Conservation (phyloP, 1,140 invertebrate species). For the Mya arenaria region DNA sequence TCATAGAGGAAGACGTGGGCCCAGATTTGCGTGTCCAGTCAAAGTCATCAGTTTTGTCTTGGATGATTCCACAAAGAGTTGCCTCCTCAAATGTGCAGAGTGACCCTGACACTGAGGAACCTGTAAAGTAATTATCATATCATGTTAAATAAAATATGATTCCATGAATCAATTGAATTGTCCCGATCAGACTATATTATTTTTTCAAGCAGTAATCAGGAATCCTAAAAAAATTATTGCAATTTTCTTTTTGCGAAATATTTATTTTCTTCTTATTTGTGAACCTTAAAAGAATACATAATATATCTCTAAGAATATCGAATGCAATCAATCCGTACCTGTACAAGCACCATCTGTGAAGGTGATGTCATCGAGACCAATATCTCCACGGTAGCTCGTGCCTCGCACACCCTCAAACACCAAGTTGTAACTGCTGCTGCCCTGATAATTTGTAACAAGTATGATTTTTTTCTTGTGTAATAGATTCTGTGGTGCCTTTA, state of each 20-base stretch:
- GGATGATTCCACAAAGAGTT: conserved; percentile 69
- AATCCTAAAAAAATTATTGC: no score
- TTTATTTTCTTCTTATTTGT: no score
- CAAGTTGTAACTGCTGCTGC: conserved; percentile 80
- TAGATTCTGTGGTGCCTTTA: no score
- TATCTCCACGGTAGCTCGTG: conserved; percentile 71
- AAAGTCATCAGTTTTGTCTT: conserved; percentile 74
- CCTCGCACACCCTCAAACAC: conserved; percentile 86
- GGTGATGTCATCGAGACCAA: conserved; percentile 76
- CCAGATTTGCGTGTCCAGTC: conserved; percentile 74
- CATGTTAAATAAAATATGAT: background rate
- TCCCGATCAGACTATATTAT: no score
- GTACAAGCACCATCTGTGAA: conserved; percentile 66
- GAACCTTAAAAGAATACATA: no score
- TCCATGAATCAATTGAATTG: no score
- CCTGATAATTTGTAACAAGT: background rate
- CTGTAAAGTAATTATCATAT: background rate
- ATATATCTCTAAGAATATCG: no score
- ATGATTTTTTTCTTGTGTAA: no score
- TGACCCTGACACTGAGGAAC: background rate
- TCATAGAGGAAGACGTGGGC: conserved; percentile 63
- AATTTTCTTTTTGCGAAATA: no score
- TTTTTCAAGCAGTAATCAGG: no score
- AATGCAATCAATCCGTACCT: conserved; percentile 50
- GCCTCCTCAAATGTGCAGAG: conserved; percentile 73